Evolutionary conservation across 2,888 invertebrate genomes (phyloP).

Genomic region (Drosophila koepferae): DNA sequence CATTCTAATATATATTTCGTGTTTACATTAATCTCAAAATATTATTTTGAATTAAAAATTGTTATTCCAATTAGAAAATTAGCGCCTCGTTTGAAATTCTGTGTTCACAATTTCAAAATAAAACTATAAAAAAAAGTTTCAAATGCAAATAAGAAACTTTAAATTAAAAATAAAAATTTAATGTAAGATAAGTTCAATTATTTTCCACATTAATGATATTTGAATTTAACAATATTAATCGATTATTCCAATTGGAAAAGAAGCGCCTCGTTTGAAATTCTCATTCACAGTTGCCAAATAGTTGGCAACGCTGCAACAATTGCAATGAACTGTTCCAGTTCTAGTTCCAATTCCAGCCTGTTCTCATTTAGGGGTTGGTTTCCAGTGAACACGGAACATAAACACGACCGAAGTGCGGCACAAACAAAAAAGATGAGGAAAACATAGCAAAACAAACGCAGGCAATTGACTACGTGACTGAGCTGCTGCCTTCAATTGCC

Average conservation of each 20-base stretch:
- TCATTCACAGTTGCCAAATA: not conserved
- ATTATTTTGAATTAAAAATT: too few species aligned
- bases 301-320: slow-evolving; percentile 52
- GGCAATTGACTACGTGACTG: slow-evolving; percentile 71
- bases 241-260: not conserved
- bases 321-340: slow-evolving; percentile 22
- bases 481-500: slow-evolving; percentile 33
- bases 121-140: too few species aligned
- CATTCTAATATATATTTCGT: too few species aligned
- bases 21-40: too few species aligned
- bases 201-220: not conserved
- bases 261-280: slow-evolving; percentile 6
- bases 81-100: slow-evolving; percentile 5
- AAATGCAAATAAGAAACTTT: too few species aligned
- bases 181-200: not conserved
- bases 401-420: slow-evolving; percentile 46
- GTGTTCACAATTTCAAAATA: too few species aligned
- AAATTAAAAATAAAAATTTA: too few species aligned
- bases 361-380: slow-evolving; percentile 46
- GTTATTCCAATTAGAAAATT: not conserved
- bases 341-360: slow-evolving; percentile 23
- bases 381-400: slow-evolving; percentile 51
- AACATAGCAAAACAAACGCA: slow-evolving; percentile 67
- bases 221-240: not conserved
- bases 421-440: slow-evolving; percentile 29